Conservation (phyloP, 2,113 vertebrate genomes). For the Verasper variegatus region DNA sequence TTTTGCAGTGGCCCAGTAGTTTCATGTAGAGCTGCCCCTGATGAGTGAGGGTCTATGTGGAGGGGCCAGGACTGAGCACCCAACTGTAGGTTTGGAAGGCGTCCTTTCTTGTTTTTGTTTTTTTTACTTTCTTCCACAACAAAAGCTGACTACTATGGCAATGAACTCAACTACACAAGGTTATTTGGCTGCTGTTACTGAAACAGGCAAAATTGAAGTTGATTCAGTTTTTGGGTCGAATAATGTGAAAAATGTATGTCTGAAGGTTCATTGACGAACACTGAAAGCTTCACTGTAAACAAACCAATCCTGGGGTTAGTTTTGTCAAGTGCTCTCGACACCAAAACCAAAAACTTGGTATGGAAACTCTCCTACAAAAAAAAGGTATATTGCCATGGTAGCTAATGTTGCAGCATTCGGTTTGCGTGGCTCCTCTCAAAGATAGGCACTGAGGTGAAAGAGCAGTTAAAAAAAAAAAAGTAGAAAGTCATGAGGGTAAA, state of each 20-base stretch:
- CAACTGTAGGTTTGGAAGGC: conserved; percentile 30
- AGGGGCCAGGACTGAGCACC: conserved; percentile 21
- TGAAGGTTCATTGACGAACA: background rate
- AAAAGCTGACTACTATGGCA: conserved; percentile 30
- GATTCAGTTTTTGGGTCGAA: conserved; percentile 7
- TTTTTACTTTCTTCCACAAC: conserved; percentile 17
- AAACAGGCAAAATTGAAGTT: background rate
- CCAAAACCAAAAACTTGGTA: conserved; percentile 34
- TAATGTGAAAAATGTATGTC: background rate
- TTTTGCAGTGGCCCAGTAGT: conserved; percentile 31
- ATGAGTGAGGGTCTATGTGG: conserved; percentile 9
- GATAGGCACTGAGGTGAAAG: conserved; percentile 94
- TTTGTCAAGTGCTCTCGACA: conserved; percentile 43
- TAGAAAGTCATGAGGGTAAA: conserved; percentile 79
- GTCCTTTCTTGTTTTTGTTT: background rate
- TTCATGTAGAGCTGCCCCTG: conserved; percentile 40
- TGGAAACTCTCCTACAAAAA: conserved; percentile 23
- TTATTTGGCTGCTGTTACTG: conserved; percentile 16
- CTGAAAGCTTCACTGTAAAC: conserved; percentile 16
- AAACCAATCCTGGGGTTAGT: conserved; percentile 23
- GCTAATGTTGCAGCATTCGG: conserved; percentile 81
- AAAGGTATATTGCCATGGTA: conserved; percentile 82
- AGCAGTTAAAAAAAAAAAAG: conserved; percentile 78
- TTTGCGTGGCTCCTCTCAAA: conserved; percentile 81
- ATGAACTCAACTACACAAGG: conserved; percentile 13